phyloP scores from a whole-genome alignment of 2,888 invertebrate species.

The Drosophila hamatofila region DNA sequence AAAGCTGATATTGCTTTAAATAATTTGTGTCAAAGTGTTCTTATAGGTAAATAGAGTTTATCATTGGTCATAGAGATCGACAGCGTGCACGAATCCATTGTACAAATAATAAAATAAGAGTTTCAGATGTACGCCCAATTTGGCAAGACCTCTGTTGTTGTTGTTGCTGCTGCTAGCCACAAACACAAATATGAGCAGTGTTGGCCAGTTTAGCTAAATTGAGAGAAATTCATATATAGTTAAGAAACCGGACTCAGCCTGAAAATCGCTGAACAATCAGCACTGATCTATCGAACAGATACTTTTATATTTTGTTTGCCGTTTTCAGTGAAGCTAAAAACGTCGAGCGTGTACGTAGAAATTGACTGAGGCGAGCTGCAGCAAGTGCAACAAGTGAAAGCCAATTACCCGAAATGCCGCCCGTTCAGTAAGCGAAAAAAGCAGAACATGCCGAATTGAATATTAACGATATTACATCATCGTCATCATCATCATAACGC shows the following conservation, averaged over 20 bases:
- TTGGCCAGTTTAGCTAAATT: constrained; percentile 36
- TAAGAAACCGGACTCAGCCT: constrained; percentile 57
- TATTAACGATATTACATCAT: constrained; percentile 63
- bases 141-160: constrained; percentile 60
- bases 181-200: constrained; percentile 39
- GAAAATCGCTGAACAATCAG: constrained; percentile 29
- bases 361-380: constrained; percentile 55
- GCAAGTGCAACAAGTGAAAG: constrained; percentile 76
- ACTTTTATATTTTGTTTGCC: constrained; percentile 67
- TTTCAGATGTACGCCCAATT: constrained; percentile 53
- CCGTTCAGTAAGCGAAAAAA: constrained; percentile 71
- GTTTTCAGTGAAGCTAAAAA: constrained; percentile 63
- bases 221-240: constrained; percentile 20
- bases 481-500: constrained; percentile 5
- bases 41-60: constrained; percentile 42
- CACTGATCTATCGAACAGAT: constrained; percentile 41
- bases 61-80: neutral
- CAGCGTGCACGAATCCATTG: neutral
- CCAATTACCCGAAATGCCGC: constrained; percentile 68
- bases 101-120: neutral
- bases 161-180: constrained; percentile 20
- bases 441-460: constrained; percentile 36
- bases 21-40: constrained; percentile 23
- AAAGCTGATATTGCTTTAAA: constrained; percentile 21
- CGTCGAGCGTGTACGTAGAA: constrained; percentile 30